Conservation (phyloP, 2,888 invertebrate species). For the Axea sp. region DNA sequence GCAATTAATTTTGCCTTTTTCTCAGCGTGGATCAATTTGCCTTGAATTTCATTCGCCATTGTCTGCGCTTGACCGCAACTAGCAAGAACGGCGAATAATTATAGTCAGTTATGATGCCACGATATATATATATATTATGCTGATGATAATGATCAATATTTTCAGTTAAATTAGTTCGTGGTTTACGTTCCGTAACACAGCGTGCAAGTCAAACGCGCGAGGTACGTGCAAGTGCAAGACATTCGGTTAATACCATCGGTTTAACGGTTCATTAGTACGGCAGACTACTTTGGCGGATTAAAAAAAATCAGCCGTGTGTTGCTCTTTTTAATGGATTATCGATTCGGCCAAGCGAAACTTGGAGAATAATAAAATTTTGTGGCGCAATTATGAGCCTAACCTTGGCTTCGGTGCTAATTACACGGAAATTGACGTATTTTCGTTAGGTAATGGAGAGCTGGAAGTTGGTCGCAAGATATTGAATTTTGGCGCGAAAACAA, state of each 20-base stretch:
- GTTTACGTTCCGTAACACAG: conserved; percentile 25
- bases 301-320: conserved; percentile 14
- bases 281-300: conserved; percentile 25
- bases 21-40: conserved; percentile 18
- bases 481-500: no score
- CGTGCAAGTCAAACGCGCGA: conserved; percentile 21
- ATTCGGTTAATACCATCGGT: conserved; percentile 6
- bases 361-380: conserved; percentile 26
- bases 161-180: conserved; percentile 53
- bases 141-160: conserved; percentile 48
- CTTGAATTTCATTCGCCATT: conserved; percentile 34
- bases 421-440: conserved; percentile 36
- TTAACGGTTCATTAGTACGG: conserved; percentile 34
- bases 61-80: conserved; percentile 24
- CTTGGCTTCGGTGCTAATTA: conserved; percentile 46
- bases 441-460: conserved; percentile 22
- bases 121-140: conserved; percentile 39
- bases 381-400: conserved; percentile 26
- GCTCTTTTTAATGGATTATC: conserved; percentile 39
- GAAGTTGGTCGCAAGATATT: conserved; percentile 26
- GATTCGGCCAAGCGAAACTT: conserved; percentile 6
- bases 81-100: conserved; percentile 38
- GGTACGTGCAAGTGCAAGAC: conserved; percentile 20
- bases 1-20: conserved; percentile 3
- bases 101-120: conserved; percentile 18